These are phyloP conservation scores for Pantala flavescens DNA, from an alignment of 1,140 invertebrate genomes.

Conservation along the genomic window DNA sequence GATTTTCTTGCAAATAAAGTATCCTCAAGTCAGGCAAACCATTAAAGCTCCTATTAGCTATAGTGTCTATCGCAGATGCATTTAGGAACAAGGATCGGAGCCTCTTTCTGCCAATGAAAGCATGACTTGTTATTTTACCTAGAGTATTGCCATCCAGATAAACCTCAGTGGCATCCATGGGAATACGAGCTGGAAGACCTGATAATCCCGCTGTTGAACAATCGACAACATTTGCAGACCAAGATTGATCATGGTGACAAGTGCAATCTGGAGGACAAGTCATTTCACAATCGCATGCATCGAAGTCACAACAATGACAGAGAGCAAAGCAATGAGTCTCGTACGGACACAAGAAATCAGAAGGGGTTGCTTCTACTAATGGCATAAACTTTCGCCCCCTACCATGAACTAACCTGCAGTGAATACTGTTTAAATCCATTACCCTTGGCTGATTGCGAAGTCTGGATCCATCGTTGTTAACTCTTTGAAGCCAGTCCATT, in stretches of 20 bases:
- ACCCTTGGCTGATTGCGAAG: conserved; percentile 71
- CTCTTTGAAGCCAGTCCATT: conserved; percentile 74
- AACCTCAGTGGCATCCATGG: conserved; percentile 84
- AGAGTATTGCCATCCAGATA: conserved; percentile 82
- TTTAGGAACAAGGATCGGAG: conserved; percentile 74
- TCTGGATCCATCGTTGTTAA: conserved; percentile 58
- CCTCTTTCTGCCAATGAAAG: conserved; percentile 81
- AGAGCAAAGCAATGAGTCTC: conserved; percentile 79
- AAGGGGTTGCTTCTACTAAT: conserved; percentile 68
- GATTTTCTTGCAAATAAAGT: conserved; percentile 72
- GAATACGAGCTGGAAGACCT: conserved; percentile 68
- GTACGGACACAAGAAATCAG: conserved; percentile 86
- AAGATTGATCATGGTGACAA: conserved; percentile 85
- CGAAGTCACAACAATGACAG: conserved; percentile 89
- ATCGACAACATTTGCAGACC: conserved; percentile 85
- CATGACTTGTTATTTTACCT: conserved; percentile 54
- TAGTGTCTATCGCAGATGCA: conserved; percentile 68
- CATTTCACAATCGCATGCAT: conserved; percentile 91
- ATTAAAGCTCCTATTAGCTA: conserved; percentile 84
- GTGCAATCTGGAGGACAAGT: conserved; percentile 83
- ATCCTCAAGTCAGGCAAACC: conserved; percentile 70
- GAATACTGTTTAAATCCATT: conserved; percentile 78
- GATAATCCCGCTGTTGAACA: conserved; percentile 66
- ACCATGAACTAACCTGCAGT: conserved; percentile 77
- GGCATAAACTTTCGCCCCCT: conserved; percentile 66